Conservation (phyloP, 1,140 invertebrate genomes). For the Manduca sexta region DNA sequence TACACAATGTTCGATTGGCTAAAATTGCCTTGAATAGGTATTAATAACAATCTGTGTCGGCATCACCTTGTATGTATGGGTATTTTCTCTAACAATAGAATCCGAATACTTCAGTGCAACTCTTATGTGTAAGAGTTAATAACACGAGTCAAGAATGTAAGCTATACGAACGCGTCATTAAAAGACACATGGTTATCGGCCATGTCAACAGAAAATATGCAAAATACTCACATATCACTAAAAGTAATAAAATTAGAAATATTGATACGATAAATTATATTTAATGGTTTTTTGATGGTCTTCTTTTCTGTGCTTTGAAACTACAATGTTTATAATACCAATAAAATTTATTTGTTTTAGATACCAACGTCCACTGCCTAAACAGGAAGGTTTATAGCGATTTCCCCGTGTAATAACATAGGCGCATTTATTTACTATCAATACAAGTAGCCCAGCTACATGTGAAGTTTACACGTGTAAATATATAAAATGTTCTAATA, state of each 20-base stretch:
- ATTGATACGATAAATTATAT: slow-evolving; percentile 5
- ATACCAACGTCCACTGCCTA: too few relatives aligned
- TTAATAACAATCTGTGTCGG: neutral
- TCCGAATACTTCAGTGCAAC: too few relatives aligned
- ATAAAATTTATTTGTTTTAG: slow-evolving; percentile 10
- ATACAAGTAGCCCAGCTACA: neutral
- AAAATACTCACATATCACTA: neutral
- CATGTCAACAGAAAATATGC: slow-evolving; percentile 1
- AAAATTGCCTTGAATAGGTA: slow-evolving; percentile 2
- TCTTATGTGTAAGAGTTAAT: neutral
- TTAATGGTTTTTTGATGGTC: slow-evolving; percentile 4
- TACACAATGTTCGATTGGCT: slow-evolving; percentile 17
- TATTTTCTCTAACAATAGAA: too few relatives aligned
- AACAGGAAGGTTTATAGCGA: too few relatives aligned
- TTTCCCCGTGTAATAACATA: too few relatives aligned
- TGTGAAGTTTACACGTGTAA: neutral
- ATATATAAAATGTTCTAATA: neutral
- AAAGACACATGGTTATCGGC: neutral
- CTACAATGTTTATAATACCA: slow-evolving; percentile 6
- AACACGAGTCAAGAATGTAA: neutral
- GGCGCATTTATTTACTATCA: too few relatives aligned
- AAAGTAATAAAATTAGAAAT: slow-evolving; percentile 6
- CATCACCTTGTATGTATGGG: too few relatives aligned
- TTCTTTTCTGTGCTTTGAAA: slow-evolving; percentile 7
- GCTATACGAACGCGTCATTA: neutral